Percentiles rank a stretch among this genome's conserved stretches.
These are phyloP conservation scores for Helicoverpa zea DNA, from an alignment of 1,140 invertebrate genomes.

Conservation along the genomic window DNA sequence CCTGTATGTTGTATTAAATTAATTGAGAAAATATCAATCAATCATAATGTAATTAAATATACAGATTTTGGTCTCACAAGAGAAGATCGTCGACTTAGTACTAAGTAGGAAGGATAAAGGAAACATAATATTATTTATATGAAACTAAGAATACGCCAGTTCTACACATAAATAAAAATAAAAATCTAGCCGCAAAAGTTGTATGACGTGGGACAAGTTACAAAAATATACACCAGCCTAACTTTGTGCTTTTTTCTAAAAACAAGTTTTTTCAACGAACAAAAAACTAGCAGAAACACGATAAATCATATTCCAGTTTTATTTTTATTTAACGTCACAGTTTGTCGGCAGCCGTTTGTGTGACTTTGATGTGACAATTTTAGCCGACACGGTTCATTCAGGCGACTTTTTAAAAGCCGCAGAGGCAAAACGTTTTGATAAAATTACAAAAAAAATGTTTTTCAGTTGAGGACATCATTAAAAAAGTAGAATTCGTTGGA, in stretches of 20 bases:
- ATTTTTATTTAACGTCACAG: background rate
- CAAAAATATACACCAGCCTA: background rate
- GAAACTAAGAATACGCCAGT: too few relatives aligned
- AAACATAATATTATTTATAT: too few relatives aligned
- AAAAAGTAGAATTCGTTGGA: conserved; percentile 2
- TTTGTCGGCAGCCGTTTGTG: background rate
- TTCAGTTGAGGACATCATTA: conserved; percentile 12
- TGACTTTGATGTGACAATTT: conserved; percentile 21
- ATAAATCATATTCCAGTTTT: background rate
- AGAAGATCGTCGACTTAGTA: too few relatives aligned
- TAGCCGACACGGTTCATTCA: conserved; percentile 9
- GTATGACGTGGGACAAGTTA: too few relatives aligned
- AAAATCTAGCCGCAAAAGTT: too few relatives aligned
- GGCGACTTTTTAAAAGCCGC: background rate
- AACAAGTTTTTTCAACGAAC: background rate
- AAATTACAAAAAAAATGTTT: background rate
- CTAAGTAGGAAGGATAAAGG: too few relatives aligned
- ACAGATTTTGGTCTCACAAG: too few relatives aligned
- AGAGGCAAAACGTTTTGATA: background rate
- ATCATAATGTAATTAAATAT: too few relatives aligned
- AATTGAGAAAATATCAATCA: too few relatives aligned
- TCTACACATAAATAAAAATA: background rate
- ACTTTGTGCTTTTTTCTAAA: background rate
- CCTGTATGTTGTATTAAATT: too few relatives aligned
- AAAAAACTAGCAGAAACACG: background rate